Percentiles rank a stretch among this genome's conserved stretches.
These are phyloP conservation scores for Polylopha cassiicola DNA, from an alignment of 2,888 invertebrate genomes.

Conservation along the genomic window DNA sequence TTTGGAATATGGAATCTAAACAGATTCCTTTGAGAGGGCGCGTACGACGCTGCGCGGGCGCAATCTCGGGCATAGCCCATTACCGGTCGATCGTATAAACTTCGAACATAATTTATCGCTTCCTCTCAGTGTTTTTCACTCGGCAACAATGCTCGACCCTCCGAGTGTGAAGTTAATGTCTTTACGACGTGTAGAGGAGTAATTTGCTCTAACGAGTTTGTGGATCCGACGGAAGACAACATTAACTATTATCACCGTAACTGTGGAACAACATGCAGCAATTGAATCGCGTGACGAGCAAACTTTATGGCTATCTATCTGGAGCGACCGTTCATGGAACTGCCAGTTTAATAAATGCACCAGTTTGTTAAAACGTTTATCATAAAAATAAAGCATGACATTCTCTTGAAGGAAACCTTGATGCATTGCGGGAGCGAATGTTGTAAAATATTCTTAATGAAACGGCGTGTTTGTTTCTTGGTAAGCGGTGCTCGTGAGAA, in stretches of 20 bases:
- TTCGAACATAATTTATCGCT: constrained; percentile 73
- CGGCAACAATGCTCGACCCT: constrained; percentile 61
- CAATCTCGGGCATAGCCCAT: constrained; percentile 51
- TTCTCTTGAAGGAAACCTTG: constrained; percentile 7
- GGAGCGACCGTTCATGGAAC: constrained; percentile 9
- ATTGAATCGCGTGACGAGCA: constrained; percentile 25
- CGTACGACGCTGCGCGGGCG: constrained; percentile 42
- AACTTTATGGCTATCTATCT: constrained; percentile 8
- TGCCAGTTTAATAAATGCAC: constrained; percentile 9
- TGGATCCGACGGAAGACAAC: constrained; percentile 35
- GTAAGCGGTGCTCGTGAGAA: constrained; percentile 51
- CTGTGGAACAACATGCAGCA: constrained; percentile 16
- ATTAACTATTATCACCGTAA: constrained; percentile 30
- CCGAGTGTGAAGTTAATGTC: constrained; percentile 59
- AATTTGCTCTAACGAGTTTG: constrained; percentile 55
- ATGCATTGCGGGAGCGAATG: constrained; percentile 15
- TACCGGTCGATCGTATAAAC: constrained; percentile 69
- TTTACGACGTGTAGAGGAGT: constrained; percentile 64
- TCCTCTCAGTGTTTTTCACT: constrained; percentile 71
- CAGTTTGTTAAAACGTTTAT: constrained; percentile 15
- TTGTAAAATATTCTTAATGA: constrained; percentile 25
- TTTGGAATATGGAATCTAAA: constrained; percentile 22
- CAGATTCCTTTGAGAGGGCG: constrained; percentile 30
- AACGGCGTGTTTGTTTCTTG: constrained; percentile 52
- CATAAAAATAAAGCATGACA: too few species aligned